phyloP scores from a whole-genome alignment of 2,888 invertebrate species.

The Dyspetes luteomarginatus region DNA sequence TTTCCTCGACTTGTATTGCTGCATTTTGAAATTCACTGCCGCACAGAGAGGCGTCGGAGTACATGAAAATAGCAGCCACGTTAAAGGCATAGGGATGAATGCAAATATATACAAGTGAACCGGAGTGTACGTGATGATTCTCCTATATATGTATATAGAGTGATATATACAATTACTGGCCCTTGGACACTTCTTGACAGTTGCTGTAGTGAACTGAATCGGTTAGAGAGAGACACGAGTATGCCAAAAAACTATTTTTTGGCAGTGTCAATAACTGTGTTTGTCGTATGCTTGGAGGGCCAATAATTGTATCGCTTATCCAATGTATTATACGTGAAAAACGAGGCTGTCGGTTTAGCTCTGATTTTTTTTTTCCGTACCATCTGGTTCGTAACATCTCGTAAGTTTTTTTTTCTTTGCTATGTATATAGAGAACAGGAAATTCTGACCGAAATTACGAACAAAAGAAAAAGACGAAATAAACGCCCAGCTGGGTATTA shows the following conservation, averaged over 20 bases:
- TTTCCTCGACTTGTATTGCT: conserved; percentile 2
- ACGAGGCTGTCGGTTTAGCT: background rate
- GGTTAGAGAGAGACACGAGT: too few species aligned
- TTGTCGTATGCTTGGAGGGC: too few species aligned
- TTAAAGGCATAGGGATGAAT: conserved; percentile 5
- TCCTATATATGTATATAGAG: background rate
- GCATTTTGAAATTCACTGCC: conserved; percentile 6
- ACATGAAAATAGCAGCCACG: conserved; percentile 22
- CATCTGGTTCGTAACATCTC: conserved; percentile 39
- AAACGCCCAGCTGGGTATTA: background rate
- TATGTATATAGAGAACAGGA: background rate
- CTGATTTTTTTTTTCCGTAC: conserved; percentile 32
- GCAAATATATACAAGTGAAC: conserved; percentile 41
- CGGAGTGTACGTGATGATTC: background rate
- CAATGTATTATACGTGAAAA: too few species aligned
- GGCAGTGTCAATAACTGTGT: too few species aligned
- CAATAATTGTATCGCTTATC: too few species aligned
- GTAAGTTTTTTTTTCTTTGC: background rate
- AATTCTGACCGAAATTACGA: conserved; percentile 11
- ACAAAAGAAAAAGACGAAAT: background rate
- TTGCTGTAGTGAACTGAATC: too few species aligned
- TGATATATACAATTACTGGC: too few species aligned
- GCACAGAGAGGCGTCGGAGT: background rate
- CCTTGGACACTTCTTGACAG: too few species aligned
- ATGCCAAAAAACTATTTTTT: too few species aligned